phyloP scores from a whole-genome alignment of 2,888 invertebrate species.

The Melanargia galathea region DNA sequence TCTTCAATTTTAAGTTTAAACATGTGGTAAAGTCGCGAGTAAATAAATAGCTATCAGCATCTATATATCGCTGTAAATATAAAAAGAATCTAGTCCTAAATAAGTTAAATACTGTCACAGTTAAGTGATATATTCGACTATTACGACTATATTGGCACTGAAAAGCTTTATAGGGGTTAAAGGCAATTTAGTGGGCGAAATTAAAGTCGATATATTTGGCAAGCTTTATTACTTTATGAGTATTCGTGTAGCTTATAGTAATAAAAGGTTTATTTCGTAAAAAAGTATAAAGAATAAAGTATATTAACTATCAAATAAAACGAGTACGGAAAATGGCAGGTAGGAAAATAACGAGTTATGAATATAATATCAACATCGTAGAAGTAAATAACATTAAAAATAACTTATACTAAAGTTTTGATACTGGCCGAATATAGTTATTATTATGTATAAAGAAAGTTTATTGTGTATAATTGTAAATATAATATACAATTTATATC shows the following conservation, averaged over 20 bases:
- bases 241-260: slow-evolving; percentile 39
- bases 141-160: background rate
- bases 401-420: slow-evolving; percentile 14
- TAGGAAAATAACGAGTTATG: slow-evolving; percentile 6
- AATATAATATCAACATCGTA: slow-evolving; percentile 15
- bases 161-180: slow-evolving; percentile 2
- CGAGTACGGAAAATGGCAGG: slow-evolving; percentile 20
- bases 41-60: too few species aligned
- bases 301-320: slow-evolving; percentile 21
- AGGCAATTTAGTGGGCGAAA: slow-evolving; percentile 28
- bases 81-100: background rate
- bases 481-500: background rate
- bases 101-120: background rate
- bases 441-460: background rate
- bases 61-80: background rate
- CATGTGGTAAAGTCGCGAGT: too few species aligned
- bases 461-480: background rate
- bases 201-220: slow-evolving; percentile 40
- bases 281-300: slow-evolving; percentile 36
- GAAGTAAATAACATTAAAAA: slow-evolving; percentile 19
- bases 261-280: slow-evolving; percentile 25
- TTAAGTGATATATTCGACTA: background rate
- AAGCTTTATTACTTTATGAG: slow-evolving; percentile 45
- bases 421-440: slow-evolving; percentile 17
- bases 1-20: too few species aligned